Evolutionary conservation across 2,888 invertebrate genomes (phyloP), one percentile per base, ranked within the genome.

Genomic region (Volucella bombylans): DNA sequence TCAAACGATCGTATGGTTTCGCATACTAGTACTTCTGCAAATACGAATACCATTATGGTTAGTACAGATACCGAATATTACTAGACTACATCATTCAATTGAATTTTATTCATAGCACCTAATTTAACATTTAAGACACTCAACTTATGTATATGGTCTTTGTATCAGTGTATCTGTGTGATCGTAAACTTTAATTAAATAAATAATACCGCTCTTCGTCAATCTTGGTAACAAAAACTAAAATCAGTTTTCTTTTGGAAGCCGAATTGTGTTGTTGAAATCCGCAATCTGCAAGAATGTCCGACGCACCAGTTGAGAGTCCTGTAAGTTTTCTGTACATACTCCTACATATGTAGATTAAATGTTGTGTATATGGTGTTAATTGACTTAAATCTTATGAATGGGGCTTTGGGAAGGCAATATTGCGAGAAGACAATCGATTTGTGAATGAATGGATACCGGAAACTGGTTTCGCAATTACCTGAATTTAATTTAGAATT

Each of bases 231-330:
- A 54, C 59, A 80, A 68, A 68, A 69, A 14, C 23, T 15, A 14
- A 49, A 76, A 71, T 83, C 69, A 83, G 83, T 83, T 83, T 71
- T 69, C 69, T 65, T 83, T 80, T 80, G 80, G 79, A 61, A 43
- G 80, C 59, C 59, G 83, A 59, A 74, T 80, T 61, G 83, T 59
- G 64, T 65, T 73, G 73, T 69, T 49, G 59, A 38, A 61, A 55
- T 14, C 4, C 41, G 23, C 31, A 50, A 65, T 47, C 39, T 64
- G 69, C 12, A 59, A 59, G 8, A 71, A 83, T 83, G 80, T 69
- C 83, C 45, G 79, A 82, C 31, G 41, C 11, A 41, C 52, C 74
- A 50, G 61, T 15, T 8, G 83, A 80, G 41, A 39, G 11, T 74
- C 61, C 80, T 55, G 83, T 83, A 80, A 83, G 83, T 83, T 41